Percentiles rank a stretch among this genome's conserved stretches.
Conservation (phyloP, 2,888 invertebrate genomes). For the Aspidapion aeneum region DNA sequence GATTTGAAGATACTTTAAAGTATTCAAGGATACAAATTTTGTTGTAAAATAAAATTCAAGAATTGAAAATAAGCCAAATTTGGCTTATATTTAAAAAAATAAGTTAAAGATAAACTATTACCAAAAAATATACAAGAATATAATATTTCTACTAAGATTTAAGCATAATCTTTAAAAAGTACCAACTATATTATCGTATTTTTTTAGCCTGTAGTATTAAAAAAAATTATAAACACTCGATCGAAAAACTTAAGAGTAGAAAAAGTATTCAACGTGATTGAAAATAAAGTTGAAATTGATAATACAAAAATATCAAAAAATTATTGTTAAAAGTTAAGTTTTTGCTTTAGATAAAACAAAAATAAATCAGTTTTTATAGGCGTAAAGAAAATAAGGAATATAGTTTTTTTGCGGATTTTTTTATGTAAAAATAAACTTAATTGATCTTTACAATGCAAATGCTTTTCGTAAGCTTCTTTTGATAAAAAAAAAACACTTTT, state of each 20-base stretch:
- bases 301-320: constrained; percentile 14
- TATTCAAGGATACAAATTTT: too few relatives aligned
- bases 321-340: constrained; percentile 12
- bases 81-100: too few relatives aligned
- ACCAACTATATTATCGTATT: constrained; percentile 56
- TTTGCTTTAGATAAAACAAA: neutral
- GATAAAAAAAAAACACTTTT: too few relatives aligned
- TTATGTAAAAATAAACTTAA: too few relatives aligned
- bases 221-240: too few relatives aligned
- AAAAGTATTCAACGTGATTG: constrained; percentile 16
- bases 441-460: too few relatives aligned
- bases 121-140: constrained; percentile 37
- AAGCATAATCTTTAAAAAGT: constrained; percentile 57
- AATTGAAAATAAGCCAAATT: too few relatives aligned
- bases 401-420: too few relatives aligned
- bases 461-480: too few relatives aligned
- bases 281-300: neutral
- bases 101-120: too few relatives aligned
- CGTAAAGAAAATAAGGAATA: neutral
- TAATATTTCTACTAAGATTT: constrained; percentile 48
- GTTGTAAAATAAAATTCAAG: too few relatives aligned
- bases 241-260: constrained; percentile 35
- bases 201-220: constrained; percentile 42
- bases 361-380: neutral
- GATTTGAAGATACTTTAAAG: too few relatives aligned